Evolutionary conservation across 1,140 invertebrate genomes (phyloP), one percentile per base, ranked within the genome.

Genomic region (Limonius californicus): DNA sequence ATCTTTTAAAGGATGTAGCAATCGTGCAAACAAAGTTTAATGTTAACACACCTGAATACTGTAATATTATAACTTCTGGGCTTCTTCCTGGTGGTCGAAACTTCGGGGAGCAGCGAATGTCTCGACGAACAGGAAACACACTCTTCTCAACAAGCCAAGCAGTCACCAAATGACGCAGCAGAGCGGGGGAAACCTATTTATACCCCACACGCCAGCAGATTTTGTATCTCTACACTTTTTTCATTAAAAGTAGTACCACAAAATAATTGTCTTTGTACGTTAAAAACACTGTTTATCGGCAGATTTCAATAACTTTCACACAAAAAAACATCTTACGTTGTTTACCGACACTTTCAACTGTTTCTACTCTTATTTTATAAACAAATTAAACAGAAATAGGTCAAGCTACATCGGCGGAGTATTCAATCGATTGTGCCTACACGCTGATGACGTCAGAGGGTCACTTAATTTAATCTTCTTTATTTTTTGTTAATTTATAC

Each of bases 171-270:
- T 54, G 61, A 23, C 9, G n/a, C 14, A 9, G 27, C 7, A 3
- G 19, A n/a, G 16, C 2, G 45, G 8, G 9, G 9, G 19, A 3
- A 7, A 9, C n/a, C 30, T 50, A 62, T 73, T 70, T 73, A 72
- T 72, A 70, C 27, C 3, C 19, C 54, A 58, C 50, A 27, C 20
- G 61, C 11, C 9, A 27, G 21, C 19, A 39, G 19, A 21, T 14
- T 59, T 54, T 50, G 62, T 65, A 70, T 59, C 69, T 66, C 70
- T 73, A 72, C 71, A 65, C 70, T 14, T 32, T n/a, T n/a, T n/a
- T n/a, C n/a, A n/a, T n/a, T n/a, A n/a, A n/a, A n/a, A n/a, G n/a
- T n/a, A n/a, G n/a, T n/a, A n/a, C n/a, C n/a, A n/a, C n/a, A n/a
- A n/a, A n/a, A n/a, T n/a, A n/a, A n/a, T n/a, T n/a, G n/a, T n/a